Evolutionary conservation across 23 tunicate genomes (phyloP), one percentile per base, ranked within the genome.

Genomic region (Ascidia mentula): DNA sequence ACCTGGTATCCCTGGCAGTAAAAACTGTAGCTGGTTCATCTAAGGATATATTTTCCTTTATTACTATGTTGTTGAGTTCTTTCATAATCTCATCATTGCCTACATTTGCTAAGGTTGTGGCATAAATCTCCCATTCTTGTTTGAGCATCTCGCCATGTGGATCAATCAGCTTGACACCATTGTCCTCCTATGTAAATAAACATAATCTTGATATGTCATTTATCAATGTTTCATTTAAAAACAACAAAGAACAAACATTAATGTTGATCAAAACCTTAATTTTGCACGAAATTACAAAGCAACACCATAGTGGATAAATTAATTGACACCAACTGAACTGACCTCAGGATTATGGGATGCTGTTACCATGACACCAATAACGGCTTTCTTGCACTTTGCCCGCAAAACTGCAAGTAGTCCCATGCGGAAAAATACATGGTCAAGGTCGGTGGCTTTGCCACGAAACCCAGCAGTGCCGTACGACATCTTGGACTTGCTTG

Each of bases 291-390:
- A n/a, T n/a, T n/a, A n/a, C n/a, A n/a, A n/a, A n/a, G n/a, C n/a
- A n/a, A n/a, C n/a, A n/a, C n/a, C n/a, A n/a, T n/a, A n/a, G n/a
- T n/a, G n/a, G n/a, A n/a, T n/a, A n/a, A n/a, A n/a, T n/a, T n/a
- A n/a, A n/a, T n/a, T n/a, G n/a, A n/a, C n/a, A n/a, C n/a, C n/a
- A n/a, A n/a, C n/a, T n/a, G n/a, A n/a, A n/a, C n/a, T 77, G 53
- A 93, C 98, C 87, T 82, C 99, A 3, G 99, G 99, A 42, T 95
- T 95, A 71, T 95, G 99, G 3, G 96, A 89, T 36, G 99, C 99
- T 40, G 99, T 95, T 15, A 86, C 94, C 99, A 95, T 95, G n/a
- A 95, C 79, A 38, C 94, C 99, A 71, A 90, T 90, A 31, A 92
- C 90, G 30, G 88, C 76, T 82, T 77, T 75, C 53, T 31, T 77